Conservation (phyloP, 64 coral and sea anemone species). For the Montipora capricornis region DNA sequence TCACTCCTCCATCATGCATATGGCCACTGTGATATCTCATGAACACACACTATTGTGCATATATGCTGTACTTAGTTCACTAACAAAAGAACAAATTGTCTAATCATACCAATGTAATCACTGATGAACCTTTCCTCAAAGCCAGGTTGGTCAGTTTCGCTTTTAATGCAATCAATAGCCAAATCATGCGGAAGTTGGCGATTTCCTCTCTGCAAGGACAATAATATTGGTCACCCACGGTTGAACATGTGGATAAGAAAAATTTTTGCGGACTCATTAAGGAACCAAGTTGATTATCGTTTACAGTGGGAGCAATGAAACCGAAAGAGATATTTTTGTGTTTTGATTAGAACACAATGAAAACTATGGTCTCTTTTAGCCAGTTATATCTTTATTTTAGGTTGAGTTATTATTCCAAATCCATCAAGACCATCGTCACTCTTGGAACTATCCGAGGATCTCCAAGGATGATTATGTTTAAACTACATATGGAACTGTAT, state of each 20-base stretch:
- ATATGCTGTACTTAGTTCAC: slow-evolving; percentile 27
- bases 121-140: slow-evolving; percentile 60
- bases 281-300: slow-evolving; percentile 25
- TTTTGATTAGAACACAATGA: slow-evolving; percentile 29
- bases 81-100: slow-evolving; percentile 43
- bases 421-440: neutral
- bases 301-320: slow-evolving; percentile 37
- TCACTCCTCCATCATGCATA: slow-evolving; percentile 8
- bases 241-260: slow-evolving; percentile 32
- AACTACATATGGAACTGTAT: slow-evolving; percentile 22
- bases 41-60: slow-evolving; percentile 37
- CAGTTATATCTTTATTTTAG: slow-evolving; percentile 29
- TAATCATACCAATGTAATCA: slow-evolving; percentile 50
- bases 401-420: slow-evolving; percentile 7
- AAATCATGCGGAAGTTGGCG: slow-evolving; percentile 40
- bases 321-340: slow-evolving; percentile 21
- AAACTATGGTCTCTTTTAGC: slow-evolving; percentile 32
- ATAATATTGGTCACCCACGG: slow-evolving; percentile 28
- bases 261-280: slow-evolving; percentile 13
- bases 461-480: slow-evolving; percentile 35
- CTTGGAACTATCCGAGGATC: slow-evolving; percentile 31
- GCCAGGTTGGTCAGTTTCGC: slow-evolving; percentile 53
- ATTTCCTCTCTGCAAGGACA: slow-evolving; percentile 63
- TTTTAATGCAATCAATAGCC: slow-evolving; percentile 55
- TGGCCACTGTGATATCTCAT: slow-evolving; percentile 23